Percentiles rank a stretch among this genome's conserved stretches.
Conservation (phyloP, 2,797 vertebrate species). For the Leptatherina wallacei region DNA sequence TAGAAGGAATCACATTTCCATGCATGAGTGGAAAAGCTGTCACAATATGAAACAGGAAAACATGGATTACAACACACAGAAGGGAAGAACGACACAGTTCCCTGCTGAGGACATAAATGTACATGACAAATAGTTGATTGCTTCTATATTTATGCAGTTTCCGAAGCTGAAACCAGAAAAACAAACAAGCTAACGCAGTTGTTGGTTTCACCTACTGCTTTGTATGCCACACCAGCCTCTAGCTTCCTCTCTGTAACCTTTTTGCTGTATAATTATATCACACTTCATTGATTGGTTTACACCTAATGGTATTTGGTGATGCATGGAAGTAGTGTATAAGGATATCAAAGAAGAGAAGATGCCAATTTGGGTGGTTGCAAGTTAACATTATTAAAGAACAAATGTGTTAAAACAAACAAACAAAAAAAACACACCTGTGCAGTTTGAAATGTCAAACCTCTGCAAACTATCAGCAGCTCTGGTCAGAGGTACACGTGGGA, state of each 20-base stretch:
- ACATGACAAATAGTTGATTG: neutral
- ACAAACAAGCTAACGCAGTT: neutral
- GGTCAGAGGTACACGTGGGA: neutral
- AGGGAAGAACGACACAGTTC: neutral
- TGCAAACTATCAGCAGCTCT: constrained; percentile 11
- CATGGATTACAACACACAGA: neutral
- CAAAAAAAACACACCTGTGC: neutral
- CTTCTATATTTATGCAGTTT: neutral
- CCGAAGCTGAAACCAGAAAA: neutral
- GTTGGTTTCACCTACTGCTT: constrained; percentile 3
- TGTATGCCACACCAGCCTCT: neutral
- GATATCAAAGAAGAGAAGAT: neutral
- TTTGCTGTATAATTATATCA: neutral
- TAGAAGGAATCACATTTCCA: neutral
- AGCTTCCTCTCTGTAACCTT: neutral
- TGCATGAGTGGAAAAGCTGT: neutral
- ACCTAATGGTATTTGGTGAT: constrained; percentile 1
- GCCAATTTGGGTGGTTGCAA: neutral
- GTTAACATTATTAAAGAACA: neutral
- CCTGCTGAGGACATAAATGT: neutral
- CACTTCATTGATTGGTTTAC: constrained; percentile 4
- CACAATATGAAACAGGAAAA: neutral
- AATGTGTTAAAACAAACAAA: neutral
- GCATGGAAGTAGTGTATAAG: neutral
- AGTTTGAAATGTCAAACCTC: constrained; percentile 40